Conservation (phyloP, 1,140 invertebrate genomes). For the Drosophila gunungcola region DNA sequence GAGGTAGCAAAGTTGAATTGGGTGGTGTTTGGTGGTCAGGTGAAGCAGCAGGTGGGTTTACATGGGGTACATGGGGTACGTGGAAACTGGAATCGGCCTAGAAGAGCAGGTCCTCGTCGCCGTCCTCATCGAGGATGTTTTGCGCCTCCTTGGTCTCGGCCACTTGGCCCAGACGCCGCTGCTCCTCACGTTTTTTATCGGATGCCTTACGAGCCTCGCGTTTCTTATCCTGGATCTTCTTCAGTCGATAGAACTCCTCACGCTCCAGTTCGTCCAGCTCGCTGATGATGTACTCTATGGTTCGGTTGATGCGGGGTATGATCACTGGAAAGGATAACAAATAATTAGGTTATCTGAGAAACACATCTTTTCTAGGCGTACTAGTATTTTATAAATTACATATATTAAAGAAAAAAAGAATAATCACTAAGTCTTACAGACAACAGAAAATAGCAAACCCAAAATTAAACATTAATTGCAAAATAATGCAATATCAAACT, state of each 20-base stretch:
- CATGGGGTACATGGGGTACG: too few species aligned
- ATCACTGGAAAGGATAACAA: slow-evolving; percentile 91
- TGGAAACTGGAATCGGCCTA: slow-evolving; percentile 85
- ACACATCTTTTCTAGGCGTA: too few species aligned
- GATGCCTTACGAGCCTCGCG: slow-evolving; percentile 87
- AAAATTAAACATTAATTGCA: too few species aligned
- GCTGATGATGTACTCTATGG: slow-evolving; percentile 98
- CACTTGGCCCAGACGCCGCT: slow-evolving; percentile 86
- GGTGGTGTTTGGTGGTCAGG: background rate
- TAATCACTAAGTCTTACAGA: too few species aligned
- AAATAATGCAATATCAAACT: too few species aligned
- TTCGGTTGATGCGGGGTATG: slow-evolving; percentile 98
- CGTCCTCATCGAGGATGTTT: slow-evolving; percentile 94
- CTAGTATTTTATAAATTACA: too few species aligned
- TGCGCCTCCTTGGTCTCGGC: slow-evolving; percentile 84
- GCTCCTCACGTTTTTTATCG: slow-evolving; percentile 86
- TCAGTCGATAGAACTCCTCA: slow-evolving; percentile 99
- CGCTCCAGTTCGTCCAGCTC: slow-evolving; percentile 99
- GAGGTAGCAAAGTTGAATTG: slow-evolving; percentile 47
- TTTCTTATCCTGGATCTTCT: slow-evolving; percentile 89
- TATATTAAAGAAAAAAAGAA: too few species aligned
- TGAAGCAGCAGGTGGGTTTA: background rate
- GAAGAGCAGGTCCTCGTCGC: slow-evolving; percentile 97
- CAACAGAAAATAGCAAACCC: too few species aligned
- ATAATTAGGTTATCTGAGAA: slow-evolving; percentile 12